These are phyloP conservation scores for Hypsopygia costalis DNA, from an alignment of 2,888 invertebrate genomes.

Conservation along the genomic window DNA sequence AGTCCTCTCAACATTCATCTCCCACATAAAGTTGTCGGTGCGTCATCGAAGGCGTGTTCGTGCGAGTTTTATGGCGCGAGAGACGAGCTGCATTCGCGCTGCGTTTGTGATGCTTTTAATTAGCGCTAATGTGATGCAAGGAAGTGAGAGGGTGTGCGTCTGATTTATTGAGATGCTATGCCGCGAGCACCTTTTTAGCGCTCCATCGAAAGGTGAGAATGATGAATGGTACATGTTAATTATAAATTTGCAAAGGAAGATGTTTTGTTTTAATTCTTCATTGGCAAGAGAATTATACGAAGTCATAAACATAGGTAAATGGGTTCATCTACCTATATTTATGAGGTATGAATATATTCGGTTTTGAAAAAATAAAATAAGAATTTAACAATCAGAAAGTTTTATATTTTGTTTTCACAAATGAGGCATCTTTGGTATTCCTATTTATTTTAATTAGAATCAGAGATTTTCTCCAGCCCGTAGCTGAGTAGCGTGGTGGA, in stretches of 20 bases:
- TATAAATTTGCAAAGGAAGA: background rate
- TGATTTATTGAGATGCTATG: constrained; percentile 34
- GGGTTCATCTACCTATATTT: no score
- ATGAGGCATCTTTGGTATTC: no score
- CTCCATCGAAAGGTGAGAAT: background rate
- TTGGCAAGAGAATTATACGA: no score
- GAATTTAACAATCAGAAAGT: no score
- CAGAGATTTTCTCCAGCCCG: no score
- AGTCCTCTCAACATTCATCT: constrained; percentile 30
- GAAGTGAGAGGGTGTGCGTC: constrained; percentile 41
- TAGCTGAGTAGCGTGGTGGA: no score
- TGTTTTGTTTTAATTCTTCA: no score
- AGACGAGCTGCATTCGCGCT: constrained; percentile 29
- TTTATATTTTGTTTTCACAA: no score
- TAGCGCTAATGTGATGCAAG: constrained; percentile 34
- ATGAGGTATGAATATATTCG: no score
- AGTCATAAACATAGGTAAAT: no score
- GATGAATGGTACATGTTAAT: background rate
- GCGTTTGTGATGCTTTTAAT: constrained; percentile 31
- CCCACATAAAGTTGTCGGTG: constrained; percentile 59
- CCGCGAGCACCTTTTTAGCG: constrained; percentile 1
- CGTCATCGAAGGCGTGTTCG: constrained; percentile 64
- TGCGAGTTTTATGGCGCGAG: constrained; percentile 57
- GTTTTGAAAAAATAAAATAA: no score
- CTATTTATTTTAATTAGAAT: no score